Evolutionary conservation across 2,888 invertebrate species (phyloP), one percentile per base, ranked within the genome.

Genomic region (Drosophila koepferae): DNA sequence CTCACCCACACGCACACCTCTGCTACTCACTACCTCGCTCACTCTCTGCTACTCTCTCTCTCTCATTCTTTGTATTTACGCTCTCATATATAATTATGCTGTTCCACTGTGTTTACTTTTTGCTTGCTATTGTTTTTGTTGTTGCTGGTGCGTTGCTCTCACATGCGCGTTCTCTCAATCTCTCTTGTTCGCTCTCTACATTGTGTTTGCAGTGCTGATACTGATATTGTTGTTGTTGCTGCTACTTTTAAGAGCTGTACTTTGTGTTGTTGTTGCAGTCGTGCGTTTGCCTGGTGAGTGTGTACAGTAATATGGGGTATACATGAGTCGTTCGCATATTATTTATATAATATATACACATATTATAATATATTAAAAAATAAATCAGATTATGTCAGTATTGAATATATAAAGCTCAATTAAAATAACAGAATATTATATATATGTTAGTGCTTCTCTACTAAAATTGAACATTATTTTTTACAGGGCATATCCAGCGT

Each of bases 61-160:
- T 46, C 43, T 38, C 44, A 18, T 16, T 59, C 38, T n/a, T 10
- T 62, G 16, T 20, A 18, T 59, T 67, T 23, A 61, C 68, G 51
- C 81, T 77, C 78, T 73, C 63, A 49, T 20, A 62, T 23, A 61
- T 62, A 81, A 80, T 81, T 78, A 78, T 78, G 78, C 56, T 71
- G 44, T 60, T 71, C 51, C 53, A 54, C 64, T 56, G 62, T 72
- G 78, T 81, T 77, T 80, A 65, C 63, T 80, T 68, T 70, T 65
- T 63, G 56, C 66, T 70, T 76, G 64, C 18, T 20, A 14, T 36
- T 62, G 54, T 79, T 76, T 65, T 53, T 53, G 18, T 70, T 65
- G 44, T 66, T 74, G 56, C 49, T 70, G 43, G 58, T 62, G 74
- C 53, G 44, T 51, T 80, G 34, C 61, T 79, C 74, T 70, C 51